These are phyloP conservation scores for Mycteria americana DNA, from an alignment of 2,797 vertebrate species.

Conservation along the genomic window DNA sequence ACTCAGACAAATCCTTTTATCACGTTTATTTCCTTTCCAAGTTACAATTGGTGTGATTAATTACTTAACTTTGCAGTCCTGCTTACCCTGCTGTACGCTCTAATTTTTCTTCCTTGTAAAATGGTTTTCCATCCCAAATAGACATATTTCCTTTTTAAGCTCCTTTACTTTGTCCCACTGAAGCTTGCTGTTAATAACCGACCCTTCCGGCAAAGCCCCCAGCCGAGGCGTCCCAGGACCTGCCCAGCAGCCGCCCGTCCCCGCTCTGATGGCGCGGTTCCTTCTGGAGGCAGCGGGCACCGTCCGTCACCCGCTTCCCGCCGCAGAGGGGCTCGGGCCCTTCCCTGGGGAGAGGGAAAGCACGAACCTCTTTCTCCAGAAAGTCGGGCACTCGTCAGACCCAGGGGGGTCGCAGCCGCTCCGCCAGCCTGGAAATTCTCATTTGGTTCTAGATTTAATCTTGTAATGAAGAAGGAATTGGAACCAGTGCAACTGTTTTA, in stretches of 20 bases:
- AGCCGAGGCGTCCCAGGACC: neutral
- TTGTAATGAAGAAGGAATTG: slow-evolving; percentile 1
- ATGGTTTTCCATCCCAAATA: slow-evolving; percentile 12
- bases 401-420: neutral
- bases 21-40: slow-evolving; percentile 64
- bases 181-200: neutral
- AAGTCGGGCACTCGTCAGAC: accelerated
- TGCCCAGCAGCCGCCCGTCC: neutral
- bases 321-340: no score
- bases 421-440: neutral
- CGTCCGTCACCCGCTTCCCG: accelerated
- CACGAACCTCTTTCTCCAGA: neutral
- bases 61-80: slow-evolving; percentile 50
- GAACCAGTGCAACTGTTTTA: neutral
- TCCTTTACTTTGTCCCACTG: neutral
- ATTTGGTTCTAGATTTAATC: slow-evolving; percentile 31
- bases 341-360: neutral
- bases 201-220: neutral
- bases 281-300: neutral
- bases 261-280: neutral
- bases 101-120: slow-evolving; percentile 64
- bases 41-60: slow-evolving; percentile 68
- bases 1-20: slow-evolving; percentile 68
- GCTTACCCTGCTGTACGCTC: neutral
- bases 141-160: neutral